Base-by-base conservation (phyloP, 1,140 invertebrate genomes). In the Musca domestica region DNA sequence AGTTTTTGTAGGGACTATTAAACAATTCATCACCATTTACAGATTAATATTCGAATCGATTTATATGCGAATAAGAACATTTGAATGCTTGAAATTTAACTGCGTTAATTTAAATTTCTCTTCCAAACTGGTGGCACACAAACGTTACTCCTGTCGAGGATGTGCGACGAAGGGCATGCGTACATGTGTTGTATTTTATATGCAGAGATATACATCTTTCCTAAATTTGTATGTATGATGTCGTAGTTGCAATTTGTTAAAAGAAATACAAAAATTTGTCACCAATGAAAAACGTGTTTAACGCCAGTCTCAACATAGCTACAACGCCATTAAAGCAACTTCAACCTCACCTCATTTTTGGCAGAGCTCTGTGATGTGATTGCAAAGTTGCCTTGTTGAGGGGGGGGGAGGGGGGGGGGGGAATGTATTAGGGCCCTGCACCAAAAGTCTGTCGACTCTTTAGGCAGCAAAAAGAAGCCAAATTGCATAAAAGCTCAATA, bases 251-350 rank as follows among this genome's bases (percentile, higher is more conserved):
- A 51, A 22, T 19, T 51, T 51, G 20, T 19, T 19, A 19, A 51
- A 51, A 51, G 20, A 51, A 51, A 19, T 9, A 61, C 30, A 58
- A 27, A 61, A 61, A 61, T 61, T 61, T 61, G 56, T 61, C 56
- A 61, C 56, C 56, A 61, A 61, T 61, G 56, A 61, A 61, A 58
- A 61, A 61, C 56, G 41, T 61, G 56, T 61, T 61, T 61, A 61
- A 61, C 56, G 56, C 56, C 56, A 61, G 56, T 61, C 56, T 27
- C 19, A 61, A 61, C 56, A 61, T 34, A 34, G 41, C 56, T 61
- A 61, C 56, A 61, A 61, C 56, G 41, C 56, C 56, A 61, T 61
- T 61, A 61, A 61, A 61, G 41, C 30, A 34, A 61, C 34, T 41
- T 41, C 34, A 61, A 61, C 19, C 56, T 61, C 34, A 41, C 34